phyloP scores from a whole-genome alignment of 2,888 invertebrate genomes.

The Trissoscelio sp. region DNA sequence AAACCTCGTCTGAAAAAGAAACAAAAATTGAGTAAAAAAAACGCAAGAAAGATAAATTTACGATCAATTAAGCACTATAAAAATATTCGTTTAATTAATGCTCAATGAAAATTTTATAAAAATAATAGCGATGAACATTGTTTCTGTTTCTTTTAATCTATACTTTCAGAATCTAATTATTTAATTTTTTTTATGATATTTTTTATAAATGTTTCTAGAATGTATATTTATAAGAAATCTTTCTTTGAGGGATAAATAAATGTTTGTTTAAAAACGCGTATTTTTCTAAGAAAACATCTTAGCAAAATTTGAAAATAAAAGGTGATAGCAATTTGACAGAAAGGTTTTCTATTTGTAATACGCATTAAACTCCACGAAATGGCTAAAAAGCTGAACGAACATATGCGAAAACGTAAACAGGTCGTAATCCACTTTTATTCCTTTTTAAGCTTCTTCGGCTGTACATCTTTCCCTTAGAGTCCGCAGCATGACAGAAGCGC shows the following conservation, averaged over 20 bases:
- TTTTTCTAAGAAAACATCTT: too few species aligned
- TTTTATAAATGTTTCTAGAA: too few species aligned
- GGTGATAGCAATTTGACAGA: constrained; percentile 6
- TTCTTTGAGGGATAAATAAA: too few species aligned
- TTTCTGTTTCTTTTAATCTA: too few species aligned
- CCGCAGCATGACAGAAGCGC: constrained; percentile 39
- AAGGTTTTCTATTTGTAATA: constrained; percentile 30
- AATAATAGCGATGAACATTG: too few species aligned
- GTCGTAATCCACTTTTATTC: constrained; percentile 63
- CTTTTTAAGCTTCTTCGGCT: constrained; percentile 55
- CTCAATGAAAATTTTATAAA: too few species aligned
- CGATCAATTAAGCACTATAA: constrained; percentile 27
- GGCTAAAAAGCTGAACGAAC: constrained; percentile 42
- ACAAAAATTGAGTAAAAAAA: constrained; percentile 14
- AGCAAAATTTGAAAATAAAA: too few species aligned
- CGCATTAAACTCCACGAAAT: constrained; percentile 19
- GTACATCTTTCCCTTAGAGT: constrained; percentile 36
- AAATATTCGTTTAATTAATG: too few species aligned
- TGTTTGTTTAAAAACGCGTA: too few species aligned
- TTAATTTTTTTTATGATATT: too few species aligned
- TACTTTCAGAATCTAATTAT: too few species aligned
- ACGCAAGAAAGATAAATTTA: background rate
- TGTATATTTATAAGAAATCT: too few species aligned
- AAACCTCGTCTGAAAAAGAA: constrained; percentile 46
- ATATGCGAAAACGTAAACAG: constrained; percentile 48